phyloP scores from a whole-genome alignment of 2,797 vertebrate genomes.

The Eleutherodactylus coqui region DNA sequence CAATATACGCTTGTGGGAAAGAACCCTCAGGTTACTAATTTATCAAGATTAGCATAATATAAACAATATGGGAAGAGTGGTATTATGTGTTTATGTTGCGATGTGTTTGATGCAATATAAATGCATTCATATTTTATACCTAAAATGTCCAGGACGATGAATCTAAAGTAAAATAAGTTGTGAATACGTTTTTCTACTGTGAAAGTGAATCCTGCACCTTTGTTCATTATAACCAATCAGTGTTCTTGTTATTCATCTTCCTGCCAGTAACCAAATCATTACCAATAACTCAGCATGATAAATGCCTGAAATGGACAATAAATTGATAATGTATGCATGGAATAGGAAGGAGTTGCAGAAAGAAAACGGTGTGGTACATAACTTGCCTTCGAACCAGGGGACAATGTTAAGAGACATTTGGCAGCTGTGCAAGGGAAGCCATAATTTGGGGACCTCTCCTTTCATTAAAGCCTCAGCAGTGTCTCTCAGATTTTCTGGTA shows the following conservation, averaged over 20 bases:
- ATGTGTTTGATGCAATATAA: neutral
- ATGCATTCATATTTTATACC: neutral
- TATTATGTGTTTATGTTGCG: neutral
- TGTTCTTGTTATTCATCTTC: neutral
- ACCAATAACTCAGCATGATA: neutral
- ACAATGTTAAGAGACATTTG: constrained; percentile 6
- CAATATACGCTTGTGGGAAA: no score
- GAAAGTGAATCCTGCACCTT: neutral
- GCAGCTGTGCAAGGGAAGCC: constrained; percentile 22
- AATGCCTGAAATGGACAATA: neutral
- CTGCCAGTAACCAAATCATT: neutral
- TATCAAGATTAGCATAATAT: neutral
- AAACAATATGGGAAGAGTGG: neutral
- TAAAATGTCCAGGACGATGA: neutral
- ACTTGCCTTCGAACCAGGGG: constrained; percentile 61
- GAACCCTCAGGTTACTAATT: no score
- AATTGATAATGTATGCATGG: constrained; percentile 1
- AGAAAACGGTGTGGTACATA: neutral
- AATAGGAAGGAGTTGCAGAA: neutral
- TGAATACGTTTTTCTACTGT: neutral
- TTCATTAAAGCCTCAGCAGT: constrained; percentile 36
- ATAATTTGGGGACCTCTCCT: constrained; percentile 39
- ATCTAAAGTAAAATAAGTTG: neutral
- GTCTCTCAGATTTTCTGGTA: constrained; percentile 28
- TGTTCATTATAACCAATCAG: neutral